Base-by-base conservation (phyloP, 2,888 invertebrate species). In the Cheilosia scutellata region DNA sequence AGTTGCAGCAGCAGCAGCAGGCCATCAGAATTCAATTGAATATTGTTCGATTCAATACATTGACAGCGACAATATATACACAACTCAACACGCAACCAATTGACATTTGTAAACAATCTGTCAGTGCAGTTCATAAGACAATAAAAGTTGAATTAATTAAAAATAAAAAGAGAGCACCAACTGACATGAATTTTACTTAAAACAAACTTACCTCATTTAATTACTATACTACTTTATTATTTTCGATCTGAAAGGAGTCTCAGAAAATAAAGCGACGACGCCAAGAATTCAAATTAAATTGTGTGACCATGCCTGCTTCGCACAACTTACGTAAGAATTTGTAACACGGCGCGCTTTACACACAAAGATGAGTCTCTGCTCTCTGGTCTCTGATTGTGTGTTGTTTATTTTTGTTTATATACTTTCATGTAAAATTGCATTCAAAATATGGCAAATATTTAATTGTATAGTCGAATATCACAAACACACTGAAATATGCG, bases 201-300 rank as follows among this genome's bases (percentile, higher is more conserved):
- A 53, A 58, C 29, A 51, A 65, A 75, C 84, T 71, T 71, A 84
- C 80, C 70, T 71, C 65, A 33, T 75, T 84, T 76, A 84, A 76
- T 84, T 76, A 70, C 72, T 80, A 75, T 55, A 80, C 71, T 84
- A 80, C 72, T 80, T 80, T 60, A 80, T 71, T 84, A 80, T 80
- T 80, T 49, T 76, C 70, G 80, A 84, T 71, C 80, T 71, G 49
- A 42, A 13, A 2, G 13, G 25, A 53, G 63, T 49, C 53, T 42
- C 70, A 71, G 53, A 80, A 20, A 84, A 80, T 75, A 84, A 74
- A 74, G 63, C 83, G 66, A 51, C 62, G 16, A 57, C 58, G 76
- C 77, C 82, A 78, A 78, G 80, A 79, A 80, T 76, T 87, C 72
- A 83, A 87, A 77, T 87, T 77, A 55, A 80, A 77, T 83, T 76